phyloP scores from a whole-genome alignment of 2,113 vertebrate species.

The Carlito syrichta region DNA sequence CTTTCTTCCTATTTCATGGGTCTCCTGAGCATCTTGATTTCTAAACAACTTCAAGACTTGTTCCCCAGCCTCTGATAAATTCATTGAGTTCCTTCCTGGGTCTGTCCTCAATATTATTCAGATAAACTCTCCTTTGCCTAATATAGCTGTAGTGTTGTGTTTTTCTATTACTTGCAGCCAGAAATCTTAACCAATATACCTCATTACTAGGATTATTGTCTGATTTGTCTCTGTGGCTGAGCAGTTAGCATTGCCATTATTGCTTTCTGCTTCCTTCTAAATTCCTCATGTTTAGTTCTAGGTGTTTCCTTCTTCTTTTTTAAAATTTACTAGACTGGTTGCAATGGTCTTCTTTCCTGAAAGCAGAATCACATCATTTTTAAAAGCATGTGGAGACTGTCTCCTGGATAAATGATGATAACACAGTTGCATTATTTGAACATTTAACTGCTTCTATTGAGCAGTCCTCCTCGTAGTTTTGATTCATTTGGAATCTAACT shows the following conservation, averaged over 20 bases:
- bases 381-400: slow-evolving; percentile 77
- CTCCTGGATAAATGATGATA: slow-evolving; percentile 80
- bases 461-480: slow-evolving; percentile 81
- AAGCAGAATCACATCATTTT: slow-evolving; percentile 66
- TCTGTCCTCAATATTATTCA: not conserved
- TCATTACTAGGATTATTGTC: not conserved
- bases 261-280: not conserved
- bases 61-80: not conserved
- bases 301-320: slow-evolving; percentile 37
- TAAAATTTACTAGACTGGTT: not conserved
- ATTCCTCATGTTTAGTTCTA: not conserved
- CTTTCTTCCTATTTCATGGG: not conserved
- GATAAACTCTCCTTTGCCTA: not conserved
- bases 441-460: slow-evolving; percentile 86
- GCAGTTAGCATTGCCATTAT: not conserved
- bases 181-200: not conserved
- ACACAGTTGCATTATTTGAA: slow-evolving; percentile 82
- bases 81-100: not conserved
- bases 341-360: not conserved
- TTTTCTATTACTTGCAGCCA: not conserved
- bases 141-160: not conserved
- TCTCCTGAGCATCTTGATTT: not conserved
- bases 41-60: not conserved
- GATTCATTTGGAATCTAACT: slow-evolving; percentile 85
- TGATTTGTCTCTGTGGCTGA: not conserved